Base-by-base conservation (phyloP, 2,113 vertebrate genomes). In the Dromaius novaehollandiae region DNA sequence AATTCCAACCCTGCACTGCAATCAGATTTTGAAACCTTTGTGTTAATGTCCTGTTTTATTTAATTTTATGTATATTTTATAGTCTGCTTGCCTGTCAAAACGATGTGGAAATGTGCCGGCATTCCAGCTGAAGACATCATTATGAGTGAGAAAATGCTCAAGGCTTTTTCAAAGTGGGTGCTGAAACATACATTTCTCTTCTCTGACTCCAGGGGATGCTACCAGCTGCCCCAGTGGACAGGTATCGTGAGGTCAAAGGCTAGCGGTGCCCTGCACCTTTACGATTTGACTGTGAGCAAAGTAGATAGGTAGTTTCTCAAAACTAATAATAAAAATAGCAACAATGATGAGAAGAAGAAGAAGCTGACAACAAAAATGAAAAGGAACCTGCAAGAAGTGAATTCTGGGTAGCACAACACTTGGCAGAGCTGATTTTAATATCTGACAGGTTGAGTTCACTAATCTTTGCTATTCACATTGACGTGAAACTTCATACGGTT, bases 61-160 rank as follows among this genome's bases (percentile, higher is more conserved):
- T 98, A 98, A 98, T 98, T 98, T 98, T 97, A 97, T 96, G 94
- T 95, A 94, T 97, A 96, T 95, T 98, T 98, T 97, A 96, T 97
- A 98, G 95, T 89, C 82, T 97, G 71, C 88, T 93, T 97, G 94
- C 89, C 95, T 98, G 97, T 98, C 98, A 98, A 94, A 97, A 88
- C 94, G 95, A 98, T 95, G 97, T 97, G 92, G 96, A 98, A 98
- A 96, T 89, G 64, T 96, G 97, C 97, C 98, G 97, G 95, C 95
- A 97, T 98, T 98, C 91, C 82, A 94, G 91, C 90, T 98, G 96
- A 98, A 98, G 97, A 98, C 89, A 97, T 97, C 97, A 97, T 98
- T 98, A 97, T 24, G 89, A 95, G 90, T 96, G 97, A 97, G 95
- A 98, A 98, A 98, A 97, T 93, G 96, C 97, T 98, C 92, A 98